These are phyloP conservation scores for Tamias sibiricus DNA, from an alignment of 2,113 vertebrate genomes.

Conservation along the genomic window DNA sequence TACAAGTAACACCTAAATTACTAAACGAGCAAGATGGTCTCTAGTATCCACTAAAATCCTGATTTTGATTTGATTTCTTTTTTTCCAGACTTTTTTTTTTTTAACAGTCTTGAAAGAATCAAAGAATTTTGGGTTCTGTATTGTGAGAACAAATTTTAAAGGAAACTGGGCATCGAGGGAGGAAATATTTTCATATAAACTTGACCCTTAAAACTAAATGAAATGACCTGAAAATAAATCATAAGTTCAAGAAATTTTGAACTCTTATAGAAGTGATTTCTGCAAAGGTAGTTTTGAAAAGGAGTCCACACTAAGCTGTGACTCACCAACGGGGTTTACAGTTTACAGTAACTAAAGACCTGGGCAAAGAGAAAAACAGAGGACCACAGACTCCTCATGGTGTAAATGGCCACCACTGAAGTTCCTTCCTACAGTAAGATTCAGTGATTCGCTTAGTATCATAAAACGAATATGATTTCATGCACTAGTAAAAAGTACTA, in stretches of 20 bases:
- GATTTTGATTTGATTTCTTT: not conserved
- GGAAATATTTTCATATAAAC: constrained; percentile 4
- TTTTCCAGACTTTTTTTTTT: not conserved
- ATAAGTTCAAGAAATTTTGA: constrained; percentile 18
- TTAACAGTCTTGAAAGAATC: not conserved
- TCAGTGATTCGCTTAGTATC: not conserved
- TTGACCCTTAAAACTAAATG: constrained; percentile 27
- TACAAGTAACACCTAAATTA: not conserved
- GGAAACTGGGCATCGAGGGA: not conserved
- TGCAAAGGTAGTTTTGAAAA: not conserved
- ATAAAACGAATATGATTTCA: not conserved
- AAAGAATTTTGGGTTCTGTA: not conserved
- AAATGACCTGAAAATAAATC: constrained; percentile 13
- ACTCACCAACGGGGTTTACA: not conserved
- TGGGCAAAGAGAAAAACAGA: not conserved
- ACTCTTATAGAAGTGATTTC: constrained; percentile 25
- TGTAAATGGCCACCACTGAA: not conserved
- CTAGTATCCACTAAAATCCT: not conserved
- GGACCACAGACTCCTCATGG: fast-evolving
- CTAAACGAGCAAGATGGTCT: not conserved
- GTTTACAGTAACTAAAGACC: not conserved
- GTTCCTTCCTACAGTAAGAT: not conserved
- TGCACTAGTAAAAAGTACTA: not conserved
- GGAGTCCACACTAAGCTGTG: not conserved
- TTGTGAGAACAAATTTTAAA: not conserved